Base-by-base conservation (phyloP, 2,797 vertebrate genomes). In the Pangasius djambal region DNA sequence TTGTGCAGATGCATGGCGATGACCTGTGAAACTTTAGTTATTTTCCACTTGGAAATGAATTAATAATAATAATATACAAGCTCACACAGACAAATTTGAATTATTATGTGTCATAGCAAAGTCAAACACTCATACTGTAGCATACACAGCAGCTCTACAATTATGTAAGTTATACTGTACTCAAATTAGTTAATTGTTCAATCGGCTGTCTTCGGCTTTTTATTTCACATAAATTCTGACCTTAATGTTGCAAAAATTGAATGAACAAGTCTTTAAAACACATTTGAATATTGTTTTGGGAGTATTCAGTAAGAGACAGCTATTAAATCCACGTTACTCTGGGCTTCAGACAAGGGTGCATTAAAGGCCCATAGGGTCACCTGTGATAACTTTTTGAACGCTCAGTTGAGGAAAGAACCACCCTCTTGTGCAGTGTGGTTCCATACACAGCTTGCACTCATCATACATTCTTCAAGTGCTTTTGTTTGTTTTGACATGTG, bases 21-120 rank as follows among this genome's bases (percentile, higher is more conserved):
- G 59, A 44, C 37, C 81, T 63, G 57, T 63, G 81, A 83, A 44
- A 83, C 34, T 9, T 8, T 22, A 37, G 31, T 37, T 63, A 28
- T 63, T 44, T 83, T 83, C 34, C 81, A 48, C 57, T 63, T 63
- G 37, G 59, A 83, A 83, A 44, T 44, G 22, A 82, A 82, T n/a
- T n/a, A n/a, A n/a, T n/a, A n/a, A n/a, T n/a, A 18, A 81, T 34
- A 20, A 59, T 31, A 28, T 55, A 77, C 20, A 50, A 28, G 44
- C 50, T 77, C 44, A 77, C 44, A 77, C 40, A 50, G 77, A 22
- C 52, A 59, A 59, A 81, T 57, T 57, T 22, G 2, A 81, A 22
- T 34, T 22, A 57, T 9, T 52, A n/a, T 37, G 52, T 22, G 77
- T 34, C 77, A 57, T 81, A 52, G 6, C 3, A 57, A 81, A 81